Percentiles rank a stretch among this genome's conserved stretches.
Conservation (phyloP, 2,113 vertebrate genomes). For the Tetrao urogallus region DNA sequence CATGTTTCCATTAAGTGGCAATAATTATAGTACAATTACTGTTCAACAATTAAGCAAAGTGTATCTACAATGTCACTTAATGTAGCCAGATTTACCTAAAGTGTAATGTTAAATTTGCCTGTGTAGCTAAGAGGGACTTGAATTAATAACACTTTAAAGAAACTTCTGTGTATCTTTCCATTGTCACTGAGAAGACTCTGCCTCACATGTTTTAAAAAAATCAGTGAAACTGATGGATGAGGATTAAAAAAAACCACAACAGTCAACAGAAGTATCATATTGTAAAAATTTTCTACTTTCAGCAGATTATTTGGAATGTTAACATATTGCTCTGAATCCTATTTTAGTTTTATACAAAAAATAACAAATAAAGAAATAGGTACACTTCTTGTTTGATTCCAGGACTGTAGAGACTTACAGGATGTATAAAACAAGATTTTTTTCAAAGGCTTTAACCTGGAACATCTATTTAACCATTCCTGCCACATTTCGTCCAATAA, state of each 20-base stretch:
- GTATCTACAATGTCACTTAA: constrained; percentile 56
- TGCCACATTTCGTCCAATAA: background rate
- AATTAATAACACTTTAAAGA: background rate
- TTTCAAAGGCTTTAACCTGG: background rate
- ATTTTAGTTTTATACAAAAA: too few species aligned
- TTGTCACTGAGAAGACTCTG: background rate
- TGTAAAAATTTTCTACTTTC: background rate
- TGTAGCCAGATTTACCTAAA: constrained; percentile 52
- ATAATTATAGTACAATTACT: constrained; percentile 67
- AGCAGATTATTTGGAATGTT: background rate
- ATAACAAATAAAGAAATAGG: background rate
- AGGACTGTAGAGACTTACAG: background rate
- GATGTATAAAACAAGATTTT: background rate
- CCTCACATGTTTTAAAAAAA: background rate
- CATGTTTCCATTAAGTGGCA: constrained; percentile 60
- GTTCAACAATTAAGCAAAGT: constrained; percentile 67
- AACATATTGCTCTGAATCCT: background rate
- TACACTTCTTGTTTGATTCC: background rate
- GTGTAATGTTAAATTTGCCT: background rate
- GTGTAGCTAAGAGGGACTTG: background rate
- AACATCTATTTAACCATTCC: background rate
- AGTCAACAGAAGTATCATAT: background rate
- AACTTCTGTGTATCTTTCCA: background rate
- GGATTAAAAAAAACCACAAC: background rate
- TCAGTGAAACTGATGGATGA: background rate